Evolutionary conservation across 2,113 vertebrate species (phyloP).

Genomic region (Perognathus longimembris): DNA sequence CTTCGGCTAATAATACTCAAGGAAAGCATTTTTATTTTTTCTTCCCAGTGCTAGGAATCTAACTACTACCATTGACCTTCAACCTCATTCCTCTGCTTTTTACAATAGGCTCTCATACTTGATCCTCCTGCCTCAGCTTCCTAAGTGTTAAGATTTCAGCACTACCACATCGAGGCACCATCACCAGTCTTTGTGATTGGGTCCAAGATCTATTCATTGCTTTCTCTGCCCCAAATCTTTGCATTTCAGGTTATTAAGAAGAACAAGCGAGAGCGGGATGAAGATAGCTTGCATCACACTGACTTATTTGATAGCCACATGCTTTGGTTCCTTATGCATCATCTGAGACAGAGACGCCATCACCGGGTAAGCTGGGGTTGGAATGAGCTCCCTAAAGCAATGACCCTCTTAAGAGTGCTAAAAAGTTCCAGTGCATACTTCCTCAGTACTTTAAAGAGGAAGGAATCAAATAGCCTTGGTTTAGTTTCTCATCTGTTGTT

Average conservation of each 20-base stretch:
- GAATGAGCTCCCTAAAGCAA: not conserved
- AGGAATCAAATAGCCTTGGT: not conserved
- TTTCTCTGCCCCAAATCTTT: not conserved
- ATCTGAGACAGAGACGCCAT: constrained; percentile 94
- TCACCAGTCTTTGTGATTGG: not conserved
- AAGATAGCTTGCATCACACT: constrained; percentile 94
- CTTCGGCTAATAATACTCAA: not conserved
- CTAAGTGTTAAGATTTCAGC: not conserved
- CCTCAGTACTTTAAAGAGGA: not conserved
- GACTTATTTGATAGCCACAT: constrained; percentile 97
- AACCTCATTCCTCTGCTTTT: not conserved
- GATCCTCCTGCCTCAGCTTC: not conserved
- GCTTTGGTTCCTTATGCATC: constrained; percentile 98
- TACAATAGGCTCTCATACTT: not conserved
- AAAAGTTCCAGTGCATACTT: not conserved
- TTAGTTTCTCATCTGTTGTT: not conserved
- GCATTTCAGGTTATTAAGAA: constrained; percentile 95
- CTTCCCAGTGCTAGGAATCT: not conserved
- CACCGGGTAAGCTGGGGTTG: constrained; percentile 88
- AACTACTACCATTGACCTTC: not conserved
- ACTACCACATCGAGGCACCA: not conserved
- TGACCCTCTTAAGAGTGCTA: not conserved
- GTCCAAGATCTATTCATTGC: not conserved
- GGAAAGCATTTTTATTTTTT: not conserved
- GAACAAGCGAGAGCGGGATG: constrained; percentile 95